Evolutionary conservation across 2,888 invertebrate genomes (phyloP).

Genomic region (Eledona agricola): DNA sequence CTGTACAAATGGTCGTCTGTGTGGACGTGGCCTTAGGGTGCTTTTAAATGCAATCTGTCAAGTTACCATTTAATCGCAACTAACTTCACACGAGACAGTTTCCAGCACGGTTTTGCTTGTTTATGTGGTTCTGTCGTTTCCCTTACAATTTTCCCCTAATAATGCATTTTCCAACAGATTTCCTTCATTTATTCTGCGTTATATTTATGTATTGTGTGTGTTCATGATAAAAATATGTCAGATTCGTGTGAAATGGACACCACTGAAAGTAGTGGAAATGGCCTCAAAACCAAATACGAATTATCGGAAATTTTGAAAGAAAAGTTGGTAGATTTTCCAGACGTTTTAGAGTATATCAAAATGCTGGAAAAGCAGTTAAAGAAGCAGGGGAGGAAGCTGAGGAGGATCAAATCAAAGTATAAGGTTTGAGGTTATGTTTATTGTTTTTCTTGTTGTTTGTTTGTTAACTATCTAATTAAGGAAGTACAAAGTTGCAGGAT

Average conservation of each 20-base stretch:
- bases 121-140: too few relatives aligned
- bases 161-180: too few relatives aligned
- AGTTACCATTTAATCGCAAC: too few relatives aligned
- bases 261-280: conserved; percentile 14
- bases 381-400: conserved; percentile 68
- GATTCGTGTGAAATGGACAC: conserved; percentile 15
- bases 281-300: conserved; percentile 42
- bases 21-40: too few relatives aligned
- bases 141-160: too few relatives aligned
- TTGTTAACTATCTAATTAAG: neutral
- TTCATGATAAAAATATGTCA: conserved; percentile 24
- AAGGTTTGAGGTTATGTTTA: conserved; percentile 50
- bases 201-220: too few relatives aligned
- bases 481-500: conserved; percentile 24
- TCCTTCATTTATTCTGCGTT: too few relatives aligned
- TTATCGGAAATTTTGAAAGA: conserved; percentile 45
- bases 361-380: conserved; percentile 67
- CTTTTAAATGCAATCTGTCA: too few relatives aligned
- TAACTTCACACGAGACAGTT: too few relatives aligned
- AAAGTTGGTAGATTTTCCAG: conserved; percentile 68
- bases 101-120: too few relatives aligned
- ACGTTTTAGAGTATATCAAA: conserved; percentile 67
- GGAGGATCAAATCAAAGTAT: conserved; percentile 68
- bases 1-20: too few relatives aligned
- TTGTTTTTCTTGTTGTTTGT: neutral